A percentile compares a stretch with the other conserved stretches of the same genome.
Evolutionary conservation across 2,113 vertebrate species (phyloP).

Genomic region (Prionailurus viverrinus): DNA sequence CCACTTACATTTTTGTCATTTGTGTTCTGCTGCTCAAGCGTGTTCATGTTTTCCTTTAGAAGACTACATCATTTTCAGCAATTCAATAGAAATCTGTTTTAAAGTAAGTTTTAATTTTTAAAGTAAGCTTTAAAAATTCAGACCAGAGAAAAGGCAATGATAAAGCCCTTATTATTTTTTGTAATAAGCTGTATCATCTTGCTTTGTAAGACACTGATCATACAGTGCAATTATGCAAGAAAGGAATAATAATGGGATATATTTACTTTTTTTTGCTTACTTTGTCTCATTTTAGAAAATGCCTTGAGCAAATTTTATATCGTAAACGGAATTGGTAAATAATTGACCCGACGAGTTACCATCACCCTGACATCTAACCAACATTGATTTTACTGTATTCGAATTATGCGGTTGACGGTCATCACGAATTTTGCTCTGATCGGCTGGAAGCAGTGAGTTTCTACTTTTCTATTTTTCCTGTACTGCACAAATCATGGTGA

Average conservation of each 20-base stretch:
- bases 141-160: not conserved
- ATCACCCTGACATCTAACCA: not conserved
- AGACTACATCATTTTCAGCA: not conserved
- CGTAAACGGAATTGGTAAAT: not conserved
- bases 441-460: not conserved
- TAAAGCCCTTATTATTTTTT: not conserved
- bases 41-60: not conserved
- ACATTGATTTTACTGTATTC: not conserved
- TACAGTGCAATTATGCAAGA: not conserved
- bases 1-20: not conserved
- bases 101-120: not conserved
- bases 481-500: not conserved
- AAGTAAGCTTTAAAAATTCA: not conserved
- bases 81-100: not conserved
- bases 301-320: not conserved
- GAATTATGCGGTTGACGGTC: not conserved
- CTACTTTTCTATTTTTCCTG: not conserved
- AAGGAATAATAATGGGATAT: not conserved
- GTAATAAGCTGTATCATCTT: not conserved
- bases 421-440: not conserved
- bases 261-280: not conserved
- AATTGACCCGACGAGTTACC: not conserved
- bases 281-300: conserved; percentile 30
- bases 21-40: not conserved
- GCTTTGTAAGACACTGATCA: not conserved